These are phyloP conservation scores for Elaeidobius kamerunicus DNA, from an alignment of 2,888 invertebrate species.

Conservation along the genomic window DNA sequence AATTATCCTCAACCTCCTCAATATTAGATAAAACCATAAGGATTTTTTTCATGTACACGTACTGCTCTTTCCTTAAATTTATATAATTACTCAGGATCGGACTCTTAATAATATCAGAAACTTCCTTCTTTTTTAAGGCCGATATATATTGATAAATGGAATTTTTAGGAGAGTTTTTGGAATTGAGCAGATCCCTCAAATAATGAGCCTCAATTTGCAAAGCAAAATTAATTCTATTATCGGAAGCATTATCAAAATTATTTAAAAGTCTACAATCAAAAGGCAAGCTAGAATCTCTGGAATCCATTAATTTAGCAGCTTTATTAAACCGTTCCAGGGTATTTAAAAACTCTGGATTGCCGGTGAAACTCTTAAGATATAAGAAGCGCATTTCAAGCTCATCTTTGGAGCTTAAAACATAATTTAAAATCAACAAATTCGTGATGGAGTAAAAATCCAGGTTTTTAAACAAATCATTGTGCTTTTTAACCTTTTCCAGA, in stretches of 20 bases:
- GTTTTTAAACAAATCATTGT: constrained; percentile 14
- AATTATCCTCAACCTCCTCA: neutral
- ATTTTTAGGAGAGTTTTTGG: constrained; percentile 37
- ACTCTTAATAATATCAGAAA: constrained; percentile 53
- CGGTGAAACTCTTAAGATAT: constrained; percentile 12
- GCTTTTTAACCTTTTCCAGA: constrained; percentile 13
- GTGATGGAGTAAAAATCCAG: constrained; percentile 19
- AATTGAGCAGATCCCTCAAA: constrained; percentile 22
- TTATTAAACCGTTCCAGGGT: constrained; percentile 17
- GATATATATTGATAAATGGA: constrained; percentile 53
- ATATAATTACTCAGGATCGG: constrained; percentile 56
- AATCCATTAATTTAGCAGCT: constrained; percentile 8
- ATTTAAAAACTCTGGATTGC: constrained; percentile 13
- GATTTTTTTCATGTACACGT: constrained; percentile 47
- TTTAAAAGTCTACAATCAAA: constrained; percentile 45
- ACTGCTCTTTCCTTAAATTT: constrained; percentile 51
- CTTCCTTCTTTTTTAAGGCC: constrained; percentile 45
- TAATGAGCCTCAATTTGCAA: constrained; percentile 30
- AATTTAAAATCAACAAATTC: constrained; percentile 48
- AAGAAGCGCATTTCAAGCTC: constrained; percentile 39
- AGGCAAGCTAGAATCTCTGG: constrained; percentile 34
- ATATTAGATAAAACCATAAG: constrained; percentile 2
- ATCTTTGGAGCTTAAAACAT: constrained; percentile 45
- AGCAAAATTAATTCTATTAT: constrained; percentile 24
- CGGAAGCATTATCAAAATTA: constrained; percentile 29